A percentile compares a stretch with the other conserved stretches of the same genome.
Evolutionary conservation across 1,140 invertebrate species (phyloP).

Genomic region (Doryteuthis pealeii): DNA sequence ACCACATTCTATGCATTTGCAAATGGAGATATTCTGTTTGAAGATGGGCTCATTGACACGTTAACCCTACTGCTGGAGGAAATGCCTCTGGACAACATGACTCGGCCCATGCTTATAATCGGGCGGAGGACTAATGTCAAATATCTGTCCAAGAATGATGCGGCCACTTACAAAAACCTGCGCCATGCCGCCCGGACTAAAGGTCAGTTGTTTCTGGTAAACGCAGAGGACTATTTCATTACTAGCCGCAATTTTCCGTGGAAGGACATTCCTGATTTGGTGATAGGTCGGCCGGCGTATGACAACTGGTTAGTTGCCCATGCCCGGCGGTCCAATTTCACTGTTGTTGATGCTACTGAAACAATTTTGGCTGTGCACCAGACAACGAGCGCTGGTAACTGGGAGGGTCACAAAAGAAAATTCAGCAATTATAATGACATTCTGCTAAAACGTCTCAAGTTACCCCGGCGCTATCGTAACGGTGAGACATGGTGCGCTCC

Average conservation of each 20-base stretch:
- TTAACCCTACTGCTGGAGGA: slow-evolving; percentile 15
- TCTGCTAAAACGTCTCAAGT: slow-evolving; percentile 1
- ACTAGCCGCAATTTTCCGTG: slow-evolving; percentile 33
- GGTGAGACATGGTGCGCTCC: slow-evolving; percentile 1
- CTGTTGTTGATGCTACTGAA: slow-evolving; percentile 30
- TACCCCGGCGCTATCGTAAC: slow-evolving; percentile 1
- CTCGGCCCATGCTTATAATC: slow-evolving; percentile 22
- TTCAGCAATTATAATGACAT: slow-evolving; percentile 25
- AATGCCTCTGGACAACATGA: neutral
- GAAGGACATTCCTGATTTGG: slow-evolving; percentile 28
- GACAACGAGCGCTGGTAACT: slow-evolving; percentile 25
- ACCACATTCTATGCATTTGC: slow-evolving; percentile 27
- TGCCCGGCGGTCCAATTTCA: slow-evolving; percentile 17
- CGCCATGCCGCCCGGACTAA: slow-evolving; percentile 7
- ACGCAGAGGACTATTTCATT: slow-evolving; percentile 38
- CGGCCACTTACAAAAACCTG: slow-evolving; percentile 20
- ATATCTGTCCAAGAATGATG: slow-evolving; percentile 22
- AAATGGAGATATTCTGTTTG: slow-evolving; percentile 35
- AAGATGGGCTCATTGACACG: slow-evolving; percentile 22
- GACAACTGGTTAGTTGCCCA: slow-evolving; percentile 35
- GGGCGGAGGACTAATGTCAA: slow-evolving; percentile 29
- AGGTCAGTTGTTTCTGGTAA: slow-evolving; percentile 29
- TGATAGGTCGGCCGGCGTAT: slow-evolving; percentile 32
- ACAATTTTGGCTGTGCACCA: slow-evolving; percentile 36
- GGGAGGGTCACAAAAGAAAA: slow-evolving; percentile 22